Evolutionary conservation across 1,140 invertebrate genomes (phyloP).

Genomic region (Lasioglossum albipes): DNA sequence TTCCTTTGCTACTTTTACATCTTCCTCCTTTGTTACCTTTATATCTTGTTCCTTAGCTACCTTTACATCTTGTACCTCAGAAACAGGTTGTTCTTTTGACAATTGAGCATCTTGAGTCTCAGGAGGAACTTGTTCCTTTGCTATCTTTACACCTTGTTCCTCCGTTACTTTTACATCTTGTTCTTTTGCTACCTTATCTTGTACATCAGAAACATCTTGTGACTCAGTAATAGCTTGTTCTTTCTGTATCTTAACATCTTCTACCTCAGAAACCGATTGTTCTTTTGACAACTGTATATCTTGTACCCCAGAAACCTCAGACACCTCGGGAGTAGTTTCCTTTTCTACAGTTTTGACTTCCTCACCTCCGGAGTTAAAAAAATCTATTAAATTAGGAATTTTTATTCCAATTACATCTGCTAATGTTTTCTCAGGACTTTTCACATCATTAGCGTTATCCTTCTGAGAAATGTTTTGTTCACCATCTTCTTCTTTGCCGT

Average conservation of each 20-base stretch:
- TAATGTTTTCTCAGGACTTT: constrained; percentile 10
- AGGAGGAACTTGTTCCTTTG: neutral
- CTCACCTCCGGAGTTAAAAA: neutral
- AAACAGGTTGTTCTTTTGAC: neutral
- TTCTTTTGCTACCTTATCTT: neutral
- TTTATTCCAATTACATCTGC: neutral
- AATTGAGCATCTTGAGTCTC: neutral
- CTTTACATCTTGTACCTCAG: neutral
- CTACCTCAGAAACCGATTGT: neutral
- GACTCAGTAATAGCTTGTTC: neutral
- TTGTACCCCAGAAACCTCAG: neutral
- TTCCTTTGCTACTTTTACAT: neutral
- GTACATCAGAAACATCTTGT: neutral
- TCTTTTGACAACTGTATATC: neutral
- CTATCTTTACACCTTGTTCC: neutral
- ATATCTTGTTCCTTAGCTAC: neutral
- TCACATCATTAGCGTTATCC: constrained; percentile 7
- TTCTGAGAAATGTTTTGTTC: constrained; percentile 9
- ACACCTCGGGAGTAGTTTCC: neutral
- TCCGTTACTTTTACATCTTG: neutral
- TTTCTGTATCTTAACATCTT: neutral
- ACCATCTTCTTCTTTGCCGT: neutral
- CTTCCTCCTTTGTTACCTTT: neutral
- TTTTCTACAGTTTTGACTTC: neutral
- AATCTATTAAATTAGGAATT: neutral